Evolutionary conservation across 37 sponge, comb jelly and placozoan genomes (phyloP).

Genomic region (Agelas oroides): DNA sequence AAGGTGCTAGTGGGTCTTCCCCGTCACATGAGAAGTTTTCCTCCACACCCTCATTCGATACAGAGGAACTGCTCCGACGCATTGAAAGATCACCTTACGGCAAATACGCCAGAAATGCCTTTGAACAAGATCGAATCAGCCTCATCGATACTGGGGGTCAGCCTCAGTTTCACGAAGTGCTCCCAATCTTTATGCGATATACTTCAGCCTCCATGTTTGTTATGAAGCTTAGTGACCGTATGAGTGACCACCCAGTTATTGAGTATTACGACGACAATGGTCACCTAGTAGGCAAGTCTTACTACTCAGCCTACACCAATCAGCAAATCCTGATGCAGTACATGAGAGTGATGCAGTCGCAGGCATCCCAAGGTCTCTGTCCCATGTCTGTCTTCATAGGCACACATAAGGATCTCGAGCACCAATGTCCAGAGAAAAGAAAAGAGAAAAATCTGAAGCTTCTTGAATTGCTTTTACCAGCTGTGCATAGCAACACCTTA

Average conservation of each 20-base stretch:
- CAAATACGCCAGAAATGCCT: no score
- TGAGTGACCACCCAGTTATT: no score
- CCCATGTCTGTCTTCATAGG: neutral
- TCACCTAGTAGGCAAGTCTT: neutral
- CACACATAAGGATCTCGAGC: neutral
- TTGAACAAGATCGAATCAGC: neutral
- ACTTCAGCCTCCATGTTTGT: no score
- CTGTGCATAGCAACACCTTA: neutral
- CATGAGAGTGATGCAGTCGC: neutral
- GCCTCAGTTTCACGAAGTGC: constrained; percentile 13
- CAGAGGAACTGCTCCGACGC: no score
- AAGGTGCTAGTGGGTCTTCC: no score
- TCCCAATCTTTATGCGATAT: neutral
- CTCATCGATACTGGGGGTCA: constrained; percentile 7
- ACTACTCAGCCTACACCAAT: neutral
- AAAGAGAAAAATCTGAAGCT: neutral
- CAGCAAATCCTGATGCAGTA: neutral
- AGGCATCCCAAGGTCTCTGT: neutral
- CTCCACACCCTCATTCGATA: no score
- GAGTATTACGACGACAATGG: no score
- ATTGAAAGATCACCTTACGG: no score
- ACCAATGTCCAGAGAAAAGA: neutral
- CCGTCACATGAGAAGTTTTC: no score
- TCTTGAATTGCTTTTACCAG: neutral
- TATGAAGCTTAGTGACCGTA: no score